Evolutionary conservation across 2,888 invertebrate species (phyloP).

Genomic region (Cephus spinipes): DNA sequence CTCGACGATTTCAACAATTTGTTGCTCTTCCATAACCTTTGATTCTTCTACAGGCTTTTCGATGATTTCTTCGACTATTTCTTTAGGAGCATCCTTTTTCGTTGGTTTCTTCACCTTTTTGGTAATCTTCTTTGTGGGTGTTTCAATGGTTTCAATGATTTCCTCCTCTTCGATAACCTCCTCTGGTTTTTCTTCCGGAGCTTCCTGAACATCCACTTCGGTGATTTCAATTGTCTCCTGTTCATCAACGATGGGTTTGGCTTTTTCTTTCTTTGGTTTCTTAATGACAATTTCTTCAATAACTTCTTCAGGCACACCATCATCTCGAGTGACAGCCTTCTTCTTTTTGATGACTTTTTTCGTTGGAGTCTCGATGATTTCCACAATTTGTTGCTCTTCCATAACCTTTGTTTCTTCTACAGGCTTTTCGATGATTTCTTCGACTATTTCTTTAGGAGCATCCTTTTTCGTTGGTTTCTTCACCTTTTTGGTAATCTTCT

Average conservation of each 20-base stretch:
- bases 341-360: conserved; percentile 25
- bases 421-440: conserved; percentile 26
- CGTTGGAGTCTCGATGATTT: conserved; percentile 31
- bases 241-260: conserved; percentile 34
- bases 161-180: conserved; percentile 33
- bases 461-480: conserved; percentile 40
- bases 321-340: conserved; percentile 23
- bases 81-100: conserved; percentile 37
- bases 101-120: conserved; percentile 25
- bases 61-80: conserved; percentile 22
- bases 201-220: conserved; percentile 37
- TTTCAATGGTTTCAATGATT: conserved; percentile 25
- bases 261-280: conserved; percentile 29
- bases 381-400: conserved; percentile 36
- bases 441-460: conserved; percentile 17
- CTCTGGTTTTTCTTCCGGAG: conserved; percentile 36
- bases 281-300: conserved; percentile 43
- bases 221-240: conserved; percentile 40
- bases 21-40: conserved; percentile 32
- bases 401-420: conserved; percentile 27
- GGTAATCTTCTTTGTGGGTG: conserved; percentile 20
- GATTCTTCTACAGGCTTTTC: conserved; percentile 26
- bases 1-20: conserved; percentile 35
- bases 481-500: conserved; percentile 19
- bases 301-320: conserved; percentile 44